A percentile compares a stretch with the other conserved stretches of the same genome.
Conservation (phyloP, 2,797 vertebrate species). For the Syndactyla subalaris region DNA sequence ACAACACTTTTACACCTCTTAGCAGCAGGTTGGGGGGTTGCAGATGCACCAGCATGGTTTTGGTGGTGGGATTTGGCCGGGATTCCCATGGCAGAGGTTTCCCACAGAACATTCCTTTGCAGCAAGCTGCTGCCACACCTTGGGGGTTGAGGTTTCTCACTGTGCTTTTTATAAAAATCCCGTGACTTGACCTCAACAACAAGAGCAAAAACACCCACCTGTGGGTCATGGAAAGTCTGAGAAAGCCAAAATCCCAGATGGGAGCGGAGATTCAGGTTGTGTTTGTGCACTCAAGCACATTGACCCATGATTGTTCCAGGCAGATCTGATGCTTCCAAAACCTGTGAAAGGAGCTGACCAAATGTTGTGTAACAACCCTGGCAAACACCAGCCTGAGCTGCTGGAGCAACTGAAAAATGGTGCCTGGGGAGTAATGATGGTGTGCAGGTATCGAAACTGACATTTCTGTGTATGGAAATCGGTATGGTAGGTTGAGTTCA, state of each 20-base stretch:
- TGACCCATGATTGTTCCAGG: not conserved
- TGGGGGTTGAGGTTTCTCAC: not conserved
- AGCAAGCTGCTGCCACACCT: not conserved
- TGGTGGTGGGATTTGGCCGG: fast-evolving
- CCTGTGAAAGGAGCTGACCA: not conserved
- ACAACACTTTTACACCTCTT: not conserved
- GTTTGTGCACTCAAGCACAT: not conserved
- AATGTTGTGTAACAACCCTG: fast-evolving
- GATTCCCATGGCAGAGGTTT: not conserved
- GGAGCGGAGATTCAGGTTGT: not conserved
- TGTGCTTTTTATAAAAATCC: not conserved
- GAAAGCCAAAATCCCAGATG: not conserved
- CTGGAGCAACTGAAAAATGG: not conserved
- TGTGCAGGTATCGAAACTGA: fast-evolving
- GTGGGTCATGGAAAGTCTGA: fast-evolving
- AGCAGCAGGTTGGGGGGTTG: fast-evolving
- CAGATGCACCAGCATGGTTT: not conserved
- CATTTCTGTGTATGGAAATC: fast-evolving
- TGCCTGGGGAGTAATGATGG: fast-evolving
- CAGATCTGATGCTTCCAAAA: not conserved
- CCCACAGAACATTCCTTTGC: not conserved
- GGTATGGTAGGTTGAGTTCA: fast-evolving
- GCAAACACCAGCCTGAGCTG: not conserved
- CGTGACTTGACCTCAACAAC: not conserved
- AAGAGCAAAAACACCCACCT: not conserved